A percentile compares a stretch with the other conserved stretches of the same genome.
phyloP scores from a whole-genome alignment of 2,888 invertebrate genomes.

The Oscheius sp. region DNA sequence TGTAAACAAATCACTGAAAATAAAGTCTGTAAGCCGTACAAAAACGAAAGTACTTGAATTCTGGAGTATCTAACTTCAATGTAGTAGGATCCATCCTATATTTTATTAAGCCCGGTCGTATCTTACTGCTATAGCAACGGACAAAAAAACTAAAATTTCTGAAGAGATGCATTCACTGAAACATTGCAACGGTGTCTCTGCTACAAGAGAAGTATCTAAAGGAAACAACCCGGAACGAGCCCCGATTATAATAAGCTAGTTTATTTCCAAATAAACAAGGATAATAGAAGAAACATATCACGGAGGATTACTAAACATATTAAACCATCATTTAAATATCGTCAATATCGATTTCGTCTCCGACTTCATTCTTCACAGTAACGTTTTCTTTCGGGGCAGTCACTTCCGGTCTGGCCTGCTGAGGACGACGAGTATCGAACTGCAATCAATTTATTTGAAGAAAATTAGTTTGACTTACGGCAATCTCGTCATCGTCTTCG shows the following conservation, averaged over 20 bases:
- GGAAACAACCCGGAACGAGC: too few species aligned
- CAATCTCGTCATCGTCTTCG: slow-evolving; percentile 77
- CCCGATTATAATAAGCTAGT: too few species aligned
- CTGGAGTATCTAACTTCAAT: slow-evolving; percentile 30
- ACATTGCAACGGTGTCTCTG: too few species aligned
- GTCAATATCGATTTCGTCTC: slow-evolving; percentile 67
- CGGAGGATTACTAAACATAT: too few species aligned
- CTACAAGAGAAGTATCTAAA: too few species aligned
- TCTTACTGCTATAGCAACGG: neutral
- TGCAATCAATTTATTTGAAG: neutral
- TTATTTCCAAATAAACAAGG: too few species aligned
- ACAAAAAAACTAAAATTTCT: too few species aligned
- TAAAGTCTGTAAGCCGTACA: neutral
- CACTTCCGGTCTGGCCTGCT: slow-evolving; percentile 8
- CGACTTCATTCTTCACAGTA: slow-evolving; percentile 58
- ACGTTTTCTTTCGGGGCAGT: slow-evolving; percentile 25
- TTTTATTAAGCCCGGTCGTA: slow-evolving; percentile 9
- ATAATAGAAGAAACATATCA: too few species aligned
- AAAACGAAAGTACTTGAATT: slow-evolving; percentile 20
- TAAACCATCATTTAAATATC: slow-evolving; percentile 55
- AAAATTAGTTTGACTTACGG: slow-evolving; percentile 38
- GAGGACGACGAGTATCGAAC: neutral
- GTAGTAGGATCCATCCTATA: neutral
- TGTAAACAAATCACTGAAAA: slow-evolving; percentile 81
- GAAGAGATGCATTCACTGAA: too few species aligned